Conservation (phyloP, 2,797 vertebrate genomes). For the Oryzias sinensis region DNA sequence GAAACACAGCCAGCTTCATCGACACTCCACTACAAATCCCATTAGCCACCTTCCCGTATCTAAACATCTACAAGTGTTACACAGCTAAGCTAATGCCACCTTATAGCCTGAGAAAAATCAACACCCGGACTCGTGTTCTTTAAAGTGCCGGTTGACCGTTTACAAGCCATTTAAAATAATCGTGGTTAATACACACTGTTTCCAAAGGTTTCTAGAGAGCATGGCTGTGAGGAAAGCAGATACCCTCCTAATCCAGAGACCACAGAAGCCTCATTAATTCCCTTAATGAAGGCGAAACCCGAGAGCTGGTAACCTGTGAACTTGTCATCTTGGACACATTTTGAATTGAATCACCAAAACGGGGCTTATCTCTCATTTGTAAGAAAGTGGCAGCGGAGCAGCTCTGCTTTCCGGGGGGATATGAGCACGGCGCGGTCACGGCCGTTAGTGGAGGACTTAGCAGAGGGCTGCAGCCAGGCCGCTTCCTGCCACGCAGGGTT, state of each 20-base stretch:
- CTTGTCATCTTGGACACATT: slow-evolving; percentile 71
- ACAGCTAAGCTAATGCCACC: slow-evolving; percentile 60
- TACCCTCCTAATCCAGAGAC: slow-evolving; percentile 67
- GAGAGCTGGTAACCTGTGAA: slow-evolving; percentile 71
- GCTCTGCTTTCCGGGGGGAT: slow-evolving; percentile 69
- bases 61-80: slow-evolving; percentile 73
- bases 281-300: slow-evolving; percentile 75
- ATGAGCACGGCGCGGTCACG: slow-evolving; percentile 81
- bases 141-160: slow-evolving; percentile 46
- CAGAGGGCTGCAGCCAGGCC: slow-evolving; percentile 63
- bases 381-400: slow-evolving; percentile 49
- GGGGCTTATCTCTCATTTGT: slow-evolving; percentile 72
- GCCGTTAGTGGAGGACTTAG: slow-evolving; percentile 84
- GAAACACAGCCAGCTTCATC: slow-evolving; percentile 65
- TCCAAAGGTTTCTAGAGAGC: slow-evolving; percentile 34
- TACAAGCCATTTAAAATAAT: slow-evolving; percentile 58
- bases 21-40: slow-evolving; percentile 53
- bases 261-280: slow-evolving; percentile 73
- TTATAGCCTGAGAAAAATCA: slow-evolving; percentile 65
- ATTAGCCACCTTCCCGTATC: slow-evolving; percentile 61
- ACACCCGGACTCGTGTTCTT: slow-evolving; percentile 44
- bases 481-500: slow-evolving; percentile 75
- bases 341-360: slow-evolving; percentile 60
- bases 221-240: slow-evolving; percentile 62
- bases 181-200: slow-evolving; percentile 40